Percentiles rank a stretch among this genome's conserved stretches.
phyloP scores from a whole-genome alignment of 2,113 vertebrate genomes.

The Elaphurus davidianus region DNA sequence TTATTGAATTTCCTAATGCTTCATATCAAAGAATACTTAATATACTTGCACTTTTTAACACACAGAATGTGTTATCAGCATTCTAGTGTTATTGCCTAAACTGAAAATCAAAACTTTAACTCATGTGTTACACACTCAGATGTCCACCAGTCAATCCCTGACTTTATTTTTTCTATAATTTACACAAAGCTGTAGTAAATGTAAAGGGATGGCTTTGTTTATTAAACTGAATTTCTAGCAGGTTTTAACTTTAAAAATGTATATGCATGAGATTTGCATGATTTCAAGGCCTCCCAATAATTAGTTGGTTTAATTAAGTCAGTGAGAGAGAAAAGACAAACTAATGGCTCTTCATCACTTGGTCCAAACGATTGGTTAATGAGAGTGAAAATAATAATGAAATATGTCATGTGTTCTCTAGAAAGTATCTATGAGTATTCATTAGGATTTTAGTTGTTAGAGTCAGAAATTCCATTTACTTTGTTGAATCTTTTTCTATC shows the following conservation, averaged over 20 bases:
- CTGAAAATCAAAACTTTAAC: background rate
- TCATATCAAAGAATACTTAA: background rate
- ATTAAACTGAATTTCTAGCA: background rate
- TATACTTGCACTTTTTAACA: background rate
- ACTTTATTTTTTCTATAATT: slow-evolving; percentile 34
- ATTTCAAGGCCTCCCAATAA: background rate
- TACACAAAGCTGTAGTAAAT: background rate
- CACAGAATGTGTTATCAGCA: background rate
- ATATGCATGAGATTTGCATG: background rate
- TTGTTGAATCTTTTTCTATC: background rate
- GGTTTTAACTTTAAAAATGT: background rate
- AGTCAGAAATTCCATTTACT: background rate
- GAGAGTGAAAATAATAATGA: background rate
- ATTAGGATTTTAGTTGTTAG: background rate
- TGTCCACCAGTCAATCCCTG: background rate
- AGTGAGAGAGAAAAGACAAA: background rate
- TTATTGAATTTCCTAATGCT: background rate
- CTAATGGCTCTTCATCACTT: background rate
- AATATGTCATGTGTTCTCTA: background rate
- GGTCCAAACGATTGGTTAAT: background rate
- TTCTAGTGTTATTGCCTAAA: background rate
- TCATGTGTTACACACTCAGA: background rate
- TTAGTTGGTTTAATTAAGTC: background rate
- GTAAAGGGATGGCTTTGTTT: background rate
- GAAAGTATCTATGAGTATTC: background rate